Percentiles rank a stretch among this genome's conserved stretches.
phyloP scores from a whole-genome alignment of 92 coral and sea anemone genomes.

The Palythoa caribaeorum region DNA sequence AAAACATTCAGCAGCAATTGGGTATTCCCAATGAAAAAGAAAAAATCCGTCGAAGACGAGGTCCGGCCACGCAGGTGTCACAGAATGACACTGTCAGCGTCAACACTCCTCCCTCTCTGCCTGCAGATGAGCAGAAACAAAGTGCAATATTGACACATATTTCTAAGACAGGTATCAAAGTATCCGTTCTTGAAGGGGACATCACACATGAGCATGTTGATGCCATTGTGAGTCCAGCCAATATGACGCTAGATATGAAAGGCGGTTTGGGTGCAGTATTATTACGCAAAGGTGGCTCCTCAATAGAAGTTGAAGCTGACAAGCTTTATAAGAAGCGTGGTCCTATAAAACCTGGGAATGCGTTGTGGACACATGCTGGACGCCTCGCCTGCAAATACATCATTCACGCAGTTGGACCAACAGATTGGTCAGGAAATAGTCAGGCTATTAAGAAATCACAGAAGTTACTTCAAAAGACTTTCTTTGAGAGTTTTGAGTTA shows the following conservation, averaged over 20 bases:
- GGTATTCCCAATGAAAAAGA: constrained; percentile 4
- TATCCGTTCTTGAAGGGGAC: constrained; percentile 70
- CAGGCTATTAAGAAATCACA: background rate
- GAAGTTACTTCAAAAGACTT: constrained; percentile 8
- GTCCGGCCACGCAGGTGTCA: background rate
- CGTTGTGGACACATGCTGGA: constrained; percentile 32
- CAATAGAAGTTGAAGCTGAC: constrained; percentile 60
- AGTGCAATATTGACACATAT: background rate
- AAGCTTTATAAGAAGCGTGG: constrained; percentile 13
- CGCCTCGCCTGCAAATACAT: constrained; percentile 41
- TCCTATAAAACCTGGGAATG: constrained; percentile 5
- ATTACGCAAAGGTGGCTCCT: constrained; percentile 72
- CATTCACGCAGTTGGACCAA: constrained; percentile 61
- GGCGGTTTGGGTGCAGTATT: constrained; percentile 66
- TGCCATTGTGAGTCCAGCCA: constrained; percentile 84
- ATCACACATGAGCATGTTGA: constrained; percentile 74
- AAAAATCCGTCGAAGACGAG: constrained; percentile 8
- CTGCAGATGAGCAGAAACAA: background rate
- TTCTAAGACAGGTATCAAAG: constrained; percentile 44
- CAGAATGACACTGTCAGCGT: background rate
- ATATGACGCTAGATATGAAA: constrained; percentile 48
- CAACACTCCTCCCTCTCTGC: background rate
- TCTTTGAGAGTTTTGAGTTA: background rate
- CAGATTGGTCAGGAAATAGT: background rate
- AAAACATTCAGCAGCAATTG: background rate